Base-by-base conservation (phyloP, 2,888 invertebrate species). In the Chloromyia formosa region DNA sequence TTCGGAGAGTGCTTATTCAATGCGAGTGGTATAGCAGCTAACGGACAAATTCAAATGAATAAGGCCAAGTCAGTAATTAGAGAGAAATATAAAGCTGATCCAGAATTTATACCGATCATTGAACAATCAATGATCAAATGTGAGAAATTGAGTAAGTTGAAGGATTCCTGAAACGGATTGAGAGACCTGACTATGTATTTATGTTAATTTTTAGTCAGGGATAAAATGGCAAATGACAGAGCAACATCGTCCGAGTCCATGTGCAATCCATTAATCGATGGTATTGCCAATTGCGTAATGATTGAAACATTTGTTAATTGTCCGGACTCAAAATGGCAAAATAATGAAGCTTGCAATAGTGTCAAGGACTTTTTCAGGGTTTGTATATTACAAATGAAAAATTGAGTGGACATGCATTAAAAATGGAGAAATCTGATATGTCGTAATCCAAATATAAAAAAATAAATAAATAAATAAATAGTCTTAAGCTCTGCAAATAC, bases 1-100 rank as follows among this genome's bases (percentile, higher is more conserved):
- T 61, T 73, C 2, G 60, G 58, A n/a, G 73, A 73, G 45, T 73
- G 73, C 18, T 3, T 61, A 9, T 61, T 73, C 45, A 73, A 73
- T 35, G 23, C 14, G 22, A 60, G 61, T 23, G 61, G 61, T 12
- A n/a, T 73, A 9, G 7, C 58, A 1, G 16, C 4, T 5, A 61
- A 73, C 22, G 73, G 73, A 49, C 14, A 60, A 22, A 45, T 73
- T 23, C 16, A 23, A 27, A 2, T 22, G 27, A 60, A 73, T n/a
- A 60, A 61, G n/a, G 49, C 49, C 10, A 73, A 73, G 49, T 20
- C 73, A 18, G 40, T 60, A 14, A 1, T 73, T 5, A 35, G 18
- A 9, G 71, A 71, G 18, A 42, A 18, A 27, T 73, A 61, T 14
- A 73, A 73, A 10, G 27, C 22, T 49, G 1, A 14, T 22, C 73